Base-by-base conservation (phyloP, 2,797 vertebrate species). In the Malacoctenus gilli region DNA sequence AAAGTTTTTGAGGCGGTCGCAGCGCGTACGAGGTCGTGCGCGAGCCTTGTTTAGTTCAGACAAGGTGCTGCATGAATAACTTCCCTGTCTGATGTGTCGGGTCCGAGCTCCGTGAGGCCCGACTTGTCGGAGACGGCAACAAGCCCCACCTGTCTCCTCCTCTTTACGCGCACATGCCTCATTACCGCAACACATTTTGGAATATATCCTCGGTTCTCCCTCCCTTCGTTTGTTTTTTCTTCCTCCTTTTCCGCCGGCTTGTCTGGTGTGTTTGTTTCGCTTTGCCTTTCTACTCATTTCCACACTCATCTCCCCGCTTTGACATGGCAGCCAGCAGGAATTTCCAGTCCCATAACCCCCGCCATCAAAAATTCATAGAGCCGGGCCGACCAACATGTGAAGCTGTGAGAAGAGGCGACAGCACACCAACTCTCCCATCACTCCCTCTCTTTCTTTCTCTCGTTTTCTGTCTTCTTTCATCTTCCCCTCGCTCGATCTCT, bases 351-450 rank as follows among this genome's bases (percentile, higher is more conserved):
- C 57, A 18, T 80, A 85, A 80, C 66, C 79, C 67, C 32, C 42
- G n/a, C 65, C 71, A 86, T 88, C 80, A 84, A 85, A 85, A 84
- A 88, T 87, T 85, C 85, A 88, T 82, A 77, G 78, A 84, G 70
- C 48, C 64, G 46, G 67, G 68, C 70, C 74, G 78, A 71, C 58
- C 72, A 60, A 82, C 50, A 30, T 23, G 65, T 54, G 59, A 69
- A 59, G 61, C 60, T n/a, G 50, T 3, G 30, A 70, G 66, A 60
- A 59, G 60, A 62, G 50, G 54, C 41, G 10, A 34, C 66, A 20
- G 35, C 62, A 25, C 77, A 41, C 61, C 62, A 2, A 68, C 77
- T 78, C 72, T 77, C 57, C 66, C 61, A 59, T 80, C 68, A 60
- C 68, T 73, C 67, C 53, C 40, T 70, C 68, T 61, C 55, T 59